Conservation (phyloP, 2,113 vertebrate species). For the Otus sunia region DNA sequence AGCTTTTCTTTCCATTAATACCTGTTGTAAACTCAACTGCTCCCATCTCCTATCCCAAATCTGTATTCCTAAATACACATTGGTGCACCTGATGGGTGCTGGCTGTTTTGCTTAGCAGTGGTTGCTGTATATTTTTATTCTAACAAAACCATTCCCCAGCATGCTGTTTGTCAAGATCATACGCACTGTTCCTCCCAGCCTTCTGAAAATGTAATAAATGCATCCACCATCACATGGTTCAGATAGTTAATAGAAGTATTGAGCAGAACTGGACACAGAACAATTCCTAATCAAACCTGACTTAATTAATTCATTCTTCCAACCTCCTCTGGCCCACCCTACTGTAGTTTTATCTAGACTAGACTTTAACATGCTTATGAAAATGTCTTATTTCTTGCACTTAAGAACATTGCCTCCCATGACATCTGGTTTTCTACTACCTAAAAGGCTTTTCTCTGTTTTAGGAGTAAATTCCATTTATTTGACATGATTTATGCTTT, state of each 20-base stretch:
- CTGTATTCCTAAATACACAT: background rate
- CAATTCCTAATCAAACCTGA: background rate
- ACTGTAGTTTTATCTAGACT: background rate
- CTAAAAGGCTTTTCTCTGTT: background rate
- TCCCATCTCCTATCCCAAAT: background rate
- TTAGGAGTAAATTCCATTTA: slow-evolving; percentile 1
- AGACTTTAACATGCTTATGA: background rate
- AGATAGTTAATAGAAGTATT: background rate
- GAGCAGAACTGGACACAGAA: background rate
- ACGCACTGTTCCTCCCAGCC: background rate
- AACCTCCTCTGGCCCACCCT: background rate
- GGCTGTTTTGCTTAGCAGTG: background rate
- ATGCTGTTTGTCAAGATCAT: background rate
- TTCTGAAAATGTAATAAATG: background rate
- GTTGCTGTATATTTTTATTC: background rate
- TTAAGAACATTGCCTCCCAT: background rate
- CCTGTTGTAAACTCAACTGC: background rate
- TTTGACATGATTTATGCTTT: background rate
- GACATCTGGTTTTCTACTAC: background rate
- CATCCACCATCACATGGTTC: background rate
- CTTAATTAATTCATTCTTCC: background rate
- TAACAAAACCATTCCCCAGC: background rate
- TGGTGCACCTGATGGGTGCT: background rate
- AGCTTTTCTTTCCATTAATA: background rate
- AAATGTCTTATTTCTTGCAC: background rate